These are phyloP conservation scores for Salvelinus sp. DNA, from an alignment of 2,113 vertebrate species.

Conservation along the genomic window DNA sequence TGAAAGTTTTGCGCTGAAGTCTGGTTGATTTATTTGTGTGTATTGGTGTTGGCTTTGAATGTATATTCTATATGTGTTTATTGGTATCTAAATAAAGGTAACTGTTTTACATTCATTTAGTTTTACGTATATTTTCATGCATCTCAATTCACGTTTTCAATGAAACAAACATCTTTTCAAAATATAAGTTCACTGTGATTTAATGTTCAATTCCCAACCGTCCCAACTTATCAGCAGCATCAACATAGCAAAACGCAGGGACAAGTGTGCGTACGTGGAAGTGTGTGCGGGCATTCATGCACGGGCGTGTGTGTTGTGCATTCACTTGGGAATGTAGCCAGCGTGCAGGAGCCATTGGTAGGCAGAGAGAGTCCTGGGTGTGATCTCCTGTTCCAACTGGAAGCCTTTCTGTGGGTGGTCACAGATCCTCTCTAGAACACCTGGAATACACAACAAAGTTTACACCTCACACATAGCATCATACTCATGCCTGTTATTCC, in stretches of 20 bases:
- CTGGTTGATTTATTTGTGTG: not conserved
- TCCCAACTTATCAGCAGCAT: not conserved
- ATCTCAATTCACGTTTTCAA: no score
- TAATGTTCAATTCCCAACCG: not conserved
- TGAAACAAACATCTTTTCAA: no score
- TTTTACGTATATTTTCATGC: not conserved
- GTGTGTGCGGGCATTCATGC: no score
- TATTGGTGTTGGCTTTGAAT: not conserved
- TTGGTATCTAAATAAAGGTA: not conserved
- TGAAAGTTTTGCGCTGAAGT: not conserved
- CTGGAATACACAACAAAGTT: constrained; percentile 12
- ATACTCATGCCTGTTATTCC: not conserved
- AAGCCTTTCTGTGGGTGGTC: constrained; percentile 41
- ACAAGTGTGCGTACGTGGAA: not conserved
- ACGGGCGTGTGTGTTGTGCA: no score
- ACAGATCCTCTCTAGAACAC: constrained; percentile 29
- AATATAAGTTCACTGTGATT: not conserved
- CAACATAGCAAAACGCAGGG: not conserved
- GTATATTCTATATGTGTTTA: not conserved
- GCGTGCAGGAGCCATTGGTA: constrained; percentile 41
- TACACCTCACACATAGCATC: not conserved
- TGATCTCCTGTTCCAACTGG: constrained; percentile 46
- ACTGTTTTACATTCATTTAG: not conserved
- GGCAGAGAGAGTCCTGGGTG: constrained; percentile 18
- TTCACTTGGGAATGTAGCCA: constrained; percentile 35